phyloP scores from a whole-genome alignment of 2,113 vertebrate genomes.

The Clarias magur region DNA sequence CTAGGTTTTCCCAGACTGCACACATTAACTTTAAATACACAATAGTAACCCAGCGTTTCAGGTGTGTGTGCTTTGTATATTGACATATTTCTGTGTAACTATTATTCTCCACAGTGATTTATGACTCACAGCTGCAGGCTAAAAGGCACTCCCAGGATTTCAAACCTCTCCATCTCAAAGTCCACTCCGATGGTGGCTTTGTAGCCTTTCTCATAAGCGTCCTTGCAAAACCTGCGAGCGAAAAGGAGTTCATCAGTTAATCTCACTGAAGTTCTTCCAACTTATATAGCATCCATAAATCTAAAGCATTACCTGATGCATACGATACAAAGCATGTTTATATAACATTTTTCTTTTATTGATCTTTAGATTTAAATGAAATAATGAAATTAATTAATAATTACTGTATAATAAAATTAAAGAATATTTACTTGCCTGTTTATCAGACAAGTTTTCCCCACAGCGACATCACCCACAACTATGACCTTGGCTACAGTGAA shows the following conservation, averaged over 20 bases:
- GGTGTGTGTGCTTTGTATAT: not conserved
- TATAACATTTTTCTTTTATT: not conserved
- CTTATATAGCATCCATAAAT: not conserved
- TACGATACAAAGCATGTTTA: not conserved
- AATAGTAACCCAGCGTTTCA: not conserved
- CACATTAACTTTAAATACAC: not conserved
- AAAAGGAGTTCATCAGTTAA: not conserved
- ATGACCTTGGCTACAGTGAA: conserved; percentile 96
- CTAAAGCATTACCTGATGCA: not conserved
- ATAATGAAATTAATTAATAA: too few species aligned
- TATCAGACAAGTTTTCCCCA: conserved; percentile 94
- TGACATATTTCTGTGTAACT: not conserved
- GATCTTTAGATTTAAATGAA: not conserved
- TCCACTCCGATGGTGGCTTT: conserved; percentile 97
- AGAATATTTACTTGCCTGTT: conserved; percentile 78
- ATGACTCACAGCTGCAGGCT: conserved; percentile 90
- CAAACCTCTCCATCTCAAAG: conserved; percentile 97
- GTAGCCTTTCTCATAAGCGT: conserved; percentile 89
- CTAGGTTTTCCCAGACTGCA: not conserved
- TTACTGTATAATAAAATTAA: not conserved
- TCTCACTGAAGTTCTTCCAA: not conserved
- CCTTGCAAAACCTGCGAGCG: conserved; percentile 84
- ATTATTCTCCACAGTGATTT: not conserved
- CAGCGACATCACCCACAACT: conserved; percentile 90
- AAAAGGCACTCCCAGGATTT: conserved; percentile 91